Evolutionary conservation across 2,797 vertebrate genomes (phyloP).

Genomic region (Arrhamphus sclerolepis): DNA sequence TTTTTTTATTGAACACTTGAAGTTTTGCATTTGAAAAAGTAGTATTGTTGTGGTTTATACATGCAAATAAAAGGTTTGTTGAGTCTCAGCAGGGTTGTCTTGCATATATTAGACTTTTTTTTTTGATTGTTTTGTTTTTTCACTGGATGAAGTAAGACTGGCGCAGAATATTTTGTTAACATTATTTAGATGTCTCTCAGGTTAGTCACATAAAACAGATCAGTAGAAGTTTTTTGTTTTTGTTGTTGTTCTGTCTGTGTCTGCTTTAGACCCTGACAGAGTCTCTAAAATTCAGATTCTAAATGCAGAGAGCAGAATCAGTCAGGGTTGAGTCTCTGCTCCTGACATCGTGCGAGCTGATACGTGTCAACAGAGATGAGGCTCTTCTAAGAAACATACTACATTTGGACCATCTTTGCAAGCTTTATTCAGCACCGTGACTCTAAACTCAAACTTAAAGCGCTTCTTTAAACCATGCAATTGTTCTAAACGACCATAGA

Average conservation of each 20-base stretch:
- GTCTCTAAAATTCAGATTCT: too few relatives aligned
- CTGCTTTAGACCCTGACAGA: not conserved
- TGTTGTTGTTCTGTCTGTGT: too few relatives aligned
- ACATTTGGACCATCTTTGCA: conserved; percentile 44
- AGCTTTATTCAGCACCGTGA: conserved; percentile 42
- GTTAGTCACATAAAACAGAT: not conserved
- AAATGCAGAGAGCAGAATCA: conserved; percentile 34
- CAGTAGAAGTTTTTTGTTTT: too few relatives aligned
- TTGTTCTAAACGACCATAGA: too few relatives aligned
- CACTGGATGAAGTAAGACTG: too few relatives aligned
- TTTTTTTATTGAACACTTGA: not conserved
- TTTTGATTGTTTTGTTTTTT: not conserved
- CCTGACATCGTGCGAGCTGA: conserved; percentile 52
- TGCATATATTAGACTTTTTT: not conserved
- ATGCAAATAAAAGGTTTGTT: too few relatives aligned
- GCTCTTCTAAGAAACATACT: conserved; percentile 33
- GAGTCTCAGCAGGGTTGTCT: not conserved
- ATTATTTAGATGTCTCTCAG: too few relatives aligned
- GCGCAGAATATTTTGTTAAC: too few relatives aligned
- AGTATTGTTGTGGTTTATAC: not conserved
- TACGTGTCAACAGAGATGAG: conserved; percentile 48
- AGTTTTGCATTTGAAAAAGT: not conserved
- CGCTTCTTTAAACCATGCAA: conserved; percentile 18
- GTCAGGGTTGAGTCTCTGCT: conserved; percentile 44
- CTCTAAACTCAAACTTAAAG: conserved; percentile 41